Base-by-base conservation (phyloP, 2,888 invertebrate species). In the Trachelus stipa region DNA sequence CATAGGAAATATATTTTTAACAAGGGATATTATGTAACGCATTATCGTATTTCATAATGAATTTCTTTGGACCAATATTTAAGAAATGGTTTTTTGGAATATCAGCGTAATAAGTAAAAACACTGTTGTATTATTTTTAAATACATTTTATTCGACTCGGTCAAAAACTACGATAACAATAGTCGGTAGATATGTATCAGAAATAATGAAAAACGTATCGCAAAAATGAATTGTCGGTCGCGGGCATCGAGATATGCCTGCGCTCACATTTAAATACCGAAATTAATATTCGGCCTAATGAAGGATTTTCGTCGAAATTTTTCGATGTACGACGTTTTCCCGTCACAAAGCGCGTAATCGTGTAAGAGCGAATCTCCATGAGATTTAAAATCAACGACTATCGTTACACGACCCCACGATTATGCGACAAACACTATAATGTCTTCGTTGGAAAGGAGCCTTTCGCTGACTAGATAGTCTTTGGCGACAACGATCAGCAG, bases 111-210 rank as follows among this genome's bases (percentile, higher is more conserved):
- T 56, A 56, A 56, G 1, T 40, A 9, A 23, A 56, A 15, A 56
- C 40, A 40, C 56, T 56, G 56, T 23, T 56, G 23, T 56, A 23
- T 71, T 89, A 89, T 85, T 89, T 90, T 89, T 86, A 90, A 90
- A 91, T 90, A 91, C 91, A 90, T 85, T 88, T 89, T 90, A 90
- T 88, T 91, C 88, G 90, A 90, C 88, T 90, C 88, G 87, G 88
- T 91, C 90, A 91, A 91, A 90, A 90, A 90, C 90, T 91, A 91
- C 90, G 87, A 87, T 90, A 91, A 90, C 90, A 91, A 90, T 90
- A 90, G 85, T 89, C 87, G 87, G 87, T 90, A 88, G 88, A 90
- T 91, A 90, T 91, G 90, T 90, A 88, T 89, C 86, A 86, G 88
- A 89, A 90, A 90, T 89, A 85, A 86, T 82, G 56, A 23, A 23